Base-by-base conservation (phyloP, 2,113 vertebrate genomes). In the Thryonomys swinderianus region DNA sequence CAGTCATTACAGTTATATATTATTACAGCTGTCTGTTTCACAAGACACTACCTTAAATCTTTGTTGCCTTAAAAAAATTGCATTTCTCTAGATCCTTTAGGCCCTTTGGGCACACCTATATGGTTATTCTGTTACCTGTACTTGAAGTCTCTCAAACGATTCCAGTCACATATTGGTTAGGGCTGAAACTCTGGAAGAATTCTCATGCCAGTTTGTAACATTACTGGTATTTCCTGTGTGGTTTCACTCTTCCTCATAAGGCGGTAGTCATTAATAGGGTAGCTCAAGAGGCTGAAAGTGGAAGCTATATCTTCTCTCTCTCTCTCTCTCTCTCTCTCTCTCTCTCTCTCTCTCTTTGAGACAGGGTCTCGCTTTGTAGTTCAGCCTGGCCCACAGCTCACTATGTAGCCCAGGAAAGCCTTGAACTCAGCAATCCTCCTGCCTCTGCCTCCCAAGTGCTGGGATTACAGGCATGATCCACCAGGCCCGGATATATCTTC, bases 171-270 rank as follows among this genome's bases (percentile, higher is more conserved):
- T 42, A 40, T 12, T 55, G 40, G 27, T 48, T 37, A 59, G 2
- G 5, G 9, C 23, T 69, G 16, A 83, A 85, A 82, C 0, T 34
- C 9, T 3, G 17, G 1, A 71, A 34, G 23, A 66, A 13, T 71
- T 34, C 20, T 17, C 8, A 7, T 1, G 14, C 25, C 37, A 23
- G 7, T 40, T 12, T 20, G 34, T 2, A 59, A 5, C 0, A 32
- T 48, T 64, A 23, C 4, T 51, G 2, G 21, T 51, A 2, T 53
- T 51, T 30, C 16, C 4, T 55, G n/a, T 55, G n/a, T 42, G 3
- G 7, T 13, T 27, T 94, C 17, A 18, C 20, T 48, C 13, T 40
- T 80, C 71, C 27, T 40, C n/a, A 4, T 20, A 80, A 57, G 25
- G 25, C 32, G n/a, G 2, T 4, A 37, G 1, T 59, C 62, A 14